A percentile compares a stretch with the other conserved stretches of the same genome.
phyloP scores from a whole-genome alignment of 1,140 invertebrate species.

The Galleria mellonella region DNA sequence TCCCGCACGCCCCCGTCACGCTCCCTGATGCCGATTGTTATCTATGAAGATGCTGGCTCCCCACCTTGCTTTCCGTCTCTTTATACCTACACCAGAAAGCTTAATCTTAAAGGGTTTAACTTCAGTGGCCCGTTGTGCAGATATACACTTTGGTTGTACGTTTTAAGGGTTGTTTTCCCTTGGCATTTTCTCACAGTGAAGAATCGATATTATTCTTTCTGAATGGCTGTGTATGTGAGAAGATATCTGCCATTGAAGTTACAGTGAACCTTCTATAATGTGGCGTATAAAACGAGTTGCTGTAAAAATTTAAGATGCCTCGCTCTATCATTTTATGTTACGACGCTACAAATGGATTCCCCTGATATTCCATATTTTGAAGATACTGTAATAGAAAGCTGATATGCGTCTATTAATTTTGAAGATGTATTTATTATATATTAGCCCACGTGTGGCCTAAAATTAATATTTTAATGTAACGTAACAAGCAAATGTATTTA shows the following conservation, averaged over 20 bases:
- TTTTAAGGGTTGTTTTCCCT: neutral
- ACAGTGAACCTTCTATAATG: too few relatives aligned
- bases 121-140: neutral
- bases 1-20: constrained; percentile 50
- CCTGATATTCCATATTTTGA: too few relatives aligned
- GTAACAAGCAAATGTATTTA: too few relatives aligned
- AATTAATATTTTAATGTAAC: too few relatives aligned
- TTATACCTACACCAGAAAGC: constrained; percentile 49
- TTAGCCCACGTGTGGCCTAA: too few relatives aligned
- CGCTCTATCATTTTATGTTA: too few relatives aligned
- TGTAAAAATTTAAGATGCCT: too few relatives aligned
- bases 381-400: too few relatives aligned
- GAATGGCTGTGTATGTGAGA: constrained; percentile 9
- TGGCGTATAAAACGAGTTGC: too few relatives aligned
- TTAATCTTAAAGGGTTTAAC: constrained; percentile 64
- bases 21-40: constrained; percentile 62
- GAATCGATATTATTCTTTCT: constrained; percentile 26
- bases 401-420: too few relatives aligned
- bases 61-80: constrained; percentile 42
- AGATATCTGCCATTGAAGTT: constrained; percentile 3
- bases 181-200: neutral
- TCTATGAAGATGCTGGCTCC: constrained; percentile 52
- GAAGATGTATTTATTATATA: too few relatives aligned
- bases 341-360: too few relatives aligned
- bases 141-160: neutral